phyloP scores from a whole-genome alignment of 1,140 invertebrate species.

The Drosophila yakuba region DNA sequence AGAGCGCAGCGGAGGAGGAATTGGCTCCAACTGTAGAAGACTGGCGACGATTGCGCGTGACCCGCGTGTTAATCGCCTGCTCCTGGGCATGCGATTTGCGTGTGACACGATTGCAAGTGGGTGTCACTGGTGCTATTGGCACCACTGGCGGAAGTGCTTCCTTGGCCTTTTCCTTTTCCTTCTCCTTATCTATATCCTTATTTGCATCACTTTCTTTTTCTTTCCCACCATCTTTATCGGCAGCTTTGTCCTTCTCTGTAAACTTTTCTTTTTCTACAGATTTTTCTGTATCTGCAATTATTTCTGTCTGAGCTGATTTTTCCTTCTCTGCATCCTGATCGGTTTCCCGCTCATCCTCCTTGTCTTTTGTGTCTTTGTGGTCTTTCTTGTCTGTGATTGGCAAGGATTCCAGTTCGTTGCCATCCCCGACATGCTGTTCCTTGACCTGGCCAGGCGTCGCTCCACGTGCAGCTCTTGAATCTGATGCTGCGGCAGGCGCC shows the following conservation, averaged over 20 bases:
- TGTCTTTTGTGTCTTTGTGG: slow-evolving; percentile 73
- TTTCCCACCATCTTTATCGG: slow-evolving; percentile 43
- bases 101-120: slow-evolving; percentile 68
- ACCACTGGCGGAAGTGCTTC: slow-evolving; percentile 15
- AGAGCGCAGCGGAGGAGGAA: slow-evolving; percentile 5
- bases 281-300: slow-evolving; percentile 15
- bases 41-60: slow-evolving; percentile 75
- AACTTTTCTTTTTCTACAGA: slow-evolving; percentile 15
- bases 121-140: slow-evolving; percentile 18
- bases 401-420: slow-evolving; percentile 22
- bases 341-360: slow-evolving; percentile 31
- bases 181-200: slow-evolving; percentile 30
- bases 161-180: slow-evolving; percentile 37
- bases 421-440: slow-evolving; percentile 37
- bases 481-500: slow-evolving; percentile 8
- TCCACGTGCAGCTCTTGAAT: not conserved
- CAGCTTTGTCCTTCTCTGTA: slow-evolving; percentile 26
- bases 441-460: slow-evolving; percentile 17
- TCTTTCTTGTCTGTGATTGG: slow-evolving; percentile 52
- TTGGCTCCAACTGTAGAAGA: slow-evolving; percentile 39
- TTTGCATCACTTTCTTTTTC: slow-evolving; percentile 22
- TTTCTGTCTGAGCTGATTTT: slow-evolving; percentile 7
- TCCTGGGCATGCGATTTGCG: slow-evolving; percentile 80
- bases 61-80: slow-evolving; percentile 66
- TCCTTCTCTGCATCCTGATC: slow-evolving; percentile 22